Evolutionary conservation across 2,797 vertebrate genomes (phyloP), one percentile per base, ranked within the genome.

Genomic region (Catharus ustulatus): DNA sequence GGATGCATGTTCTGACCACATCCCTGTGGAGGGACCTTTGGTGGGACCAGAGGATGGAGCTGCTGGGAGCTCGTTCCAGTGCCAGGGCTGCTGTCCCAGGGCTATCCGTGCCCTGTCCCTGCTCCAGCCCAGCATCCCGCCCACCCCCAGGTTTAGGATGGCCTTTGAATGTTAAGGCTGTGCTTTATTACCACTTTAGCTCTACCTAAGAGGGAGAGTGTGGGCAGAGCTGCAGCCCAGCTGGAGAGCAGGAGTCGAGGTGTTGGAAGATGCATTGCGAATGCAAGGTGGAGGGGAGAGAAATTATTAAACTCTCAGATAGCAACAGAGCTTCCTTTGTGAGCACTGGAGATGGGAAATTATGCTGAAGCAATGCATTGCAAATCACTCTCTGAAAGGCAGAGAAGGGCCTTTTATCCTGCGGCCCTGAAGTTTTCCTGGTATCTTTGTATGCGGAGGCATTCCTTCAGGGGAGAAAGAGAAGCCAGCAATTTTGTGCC

Each of bases 351-450:
- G 97, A 96, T 89, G 97, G 97, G 96, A 97, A 97, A 97, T 97
- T 96, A 97, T 96, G 97, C 96, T 67, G 95, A 97, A 97, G 96
- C 96, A 96, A 97, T 96, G 97, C 97, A 97, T 97, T 97, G 97
- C 97, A 97, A 97, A 98, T 97, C 95, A 97, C 97, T 81, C 93
- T 21, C 74, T 48, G 46, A 91, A 91, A 66, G 75, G 94, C 95
- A 95, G 97, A 97, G 96, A 96, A 96, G 94, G 90, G 78, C 93
- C 97, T 97, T 97, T 97, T 89, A 96, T 96, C 96, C 93, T 49
- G 24, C 42, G 93, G 97, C 95, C 94, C 67, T 58, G 81, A 96
- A 97, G 95, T 97, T 97, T 95, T 94, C 84, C 24, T 3, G 81
- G 93, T 96, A 96, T 95, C 96, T 98, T 97, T 97, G 97, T 97